Evolutionary conservation across 2,797 vertebrate species (phyloP).

Genomic region (Danio kyathit): DNA sequence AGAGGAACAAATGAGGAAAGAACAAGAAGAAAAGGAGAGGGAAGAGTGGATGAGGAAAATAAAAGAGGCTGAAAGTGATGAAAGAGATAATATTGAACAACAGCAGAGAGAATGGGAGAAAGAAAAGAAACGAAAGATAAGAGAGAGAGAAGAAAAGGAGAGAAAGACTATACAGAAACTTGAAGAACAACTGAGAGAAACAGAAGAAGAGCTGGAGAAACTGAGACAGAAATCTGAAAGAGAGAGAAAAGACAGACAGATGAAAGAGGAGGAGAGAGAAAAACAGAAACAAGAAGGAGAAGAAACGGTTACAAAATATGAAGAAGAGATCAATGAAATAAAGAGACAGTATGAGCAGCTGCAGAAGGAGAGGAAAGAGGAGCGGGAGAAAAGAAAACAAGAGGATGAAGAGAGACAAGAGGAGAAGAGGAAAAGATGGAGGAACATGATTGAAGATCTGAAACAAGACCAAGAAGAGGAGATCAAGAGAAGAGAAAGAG

Average conservation of each 20-base stretch:
- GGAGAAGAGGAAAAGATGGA: not conserved
- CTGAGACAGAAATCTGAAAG: not conserved
- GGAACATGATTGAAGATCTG: not conserved
- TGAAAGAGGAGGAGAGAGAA: not conserved
- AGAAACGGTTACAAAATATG: not conserved
- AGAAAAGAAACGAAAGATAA: too few species aligned
- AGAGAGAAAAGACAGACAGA: not conserved
- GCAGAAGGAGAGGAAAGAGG: not conserved
- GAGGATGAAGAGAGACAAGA: not conserved
- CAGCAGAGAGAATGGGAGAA: too few species aligned
- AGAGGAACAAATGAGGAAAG: not conserved
- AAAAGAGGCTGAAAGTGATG: conserved; percentile 15
- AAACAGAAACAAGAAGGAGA: not conserved
- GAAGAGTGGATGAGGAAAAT: not conserved
- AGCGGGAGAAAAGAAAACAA: not conserved
- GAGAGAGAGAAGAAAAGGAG: not conserved
- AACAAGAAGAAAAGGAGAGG: not conserved
- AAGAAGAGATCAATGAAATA: not conserved
- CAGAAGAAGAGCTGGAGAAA: not conserved
- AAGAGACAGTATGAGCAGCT: conserved; percentile 14
- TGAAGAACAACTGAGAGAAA: not conserved
- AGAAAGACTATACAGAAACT: not conserved
- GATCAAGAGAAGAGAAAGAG: not conserved
- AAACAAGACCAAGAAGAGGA: not conserved
- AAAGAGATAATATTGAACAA: too few species aligned